Percentiles rank a stretch among this genome's conserved stretches.
These are phyloP conservation scores for Amphibalanus amphitrite DNA, from an alignment of 1,140 invertebrate genomes.

Conservation along the genomic window DNA sequence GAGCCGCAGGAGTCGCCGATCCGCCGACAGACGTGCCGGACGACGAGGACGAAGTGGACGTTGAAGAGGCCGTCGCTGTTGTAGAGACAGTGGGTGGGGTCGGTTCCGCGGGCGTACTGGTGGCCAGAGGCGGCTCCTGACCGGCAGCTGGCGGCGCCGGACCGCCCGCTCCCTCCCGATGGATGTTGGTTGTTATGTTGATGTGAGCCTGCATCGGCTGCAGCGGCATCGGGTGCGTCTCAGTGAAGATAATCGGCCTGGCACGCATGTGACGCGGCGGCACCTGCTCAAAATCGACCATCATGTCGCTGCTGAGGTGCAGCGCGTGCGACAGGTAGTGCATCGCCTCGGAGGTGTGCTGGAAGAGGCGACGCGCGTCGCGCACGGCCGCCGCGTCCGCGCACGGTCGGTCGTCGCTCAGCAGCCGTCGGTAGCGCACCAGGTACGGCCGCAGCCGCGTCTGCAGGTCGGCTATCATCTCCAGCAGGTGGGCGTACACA, in stretches of 20 bases:
- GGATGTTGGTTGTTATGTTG: constrained; percentile 19
- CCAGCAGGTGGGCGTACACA: neutral
- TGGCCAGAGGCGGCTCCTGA: too few species aligned
- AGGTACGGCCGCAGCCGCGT: neutral
- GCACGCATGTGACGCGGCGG: constrained; percentile 51
- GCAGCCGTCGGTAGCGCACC: neutral
- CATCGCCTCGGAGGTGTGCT: constrained; percentile 42
- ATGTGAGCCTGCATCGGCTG: neutral
- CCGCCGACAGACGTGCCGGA: neutral
- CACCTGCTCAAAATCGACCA: constrained; percentile 44
- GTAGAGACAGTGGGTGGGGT: neutral
- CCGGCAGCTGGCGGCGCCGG: too few species aligned
- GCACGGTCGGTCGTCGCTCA: neutral
- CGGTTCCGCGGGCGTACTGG: too few species aligned
- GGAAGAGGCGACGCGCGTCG: constrained; percentile 3
- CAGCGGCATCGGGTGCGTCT: constrained; percentile 18
- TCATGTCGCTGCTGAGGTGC: constrained; percentile 71
- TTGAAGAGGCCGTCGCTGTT: neutral
- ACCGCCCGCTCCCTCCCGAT: too few species aligned
- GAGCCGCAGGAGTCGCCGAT: neutral
- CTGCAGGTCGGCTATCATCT: neutral
- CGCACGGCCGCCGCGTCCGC: neutral
- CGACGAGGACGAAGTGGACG: neutral
- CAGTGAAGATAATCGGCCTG: constrained; percentile 41
- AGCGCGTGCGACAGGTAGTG: constrained; percentile 71